A percentile compares a stretch with the other conserved stretches of the same genome.
phyloP scores from a whole-genome alignment of 2,113 vertebrate species.

The Phasianus colchicus region DNA sequence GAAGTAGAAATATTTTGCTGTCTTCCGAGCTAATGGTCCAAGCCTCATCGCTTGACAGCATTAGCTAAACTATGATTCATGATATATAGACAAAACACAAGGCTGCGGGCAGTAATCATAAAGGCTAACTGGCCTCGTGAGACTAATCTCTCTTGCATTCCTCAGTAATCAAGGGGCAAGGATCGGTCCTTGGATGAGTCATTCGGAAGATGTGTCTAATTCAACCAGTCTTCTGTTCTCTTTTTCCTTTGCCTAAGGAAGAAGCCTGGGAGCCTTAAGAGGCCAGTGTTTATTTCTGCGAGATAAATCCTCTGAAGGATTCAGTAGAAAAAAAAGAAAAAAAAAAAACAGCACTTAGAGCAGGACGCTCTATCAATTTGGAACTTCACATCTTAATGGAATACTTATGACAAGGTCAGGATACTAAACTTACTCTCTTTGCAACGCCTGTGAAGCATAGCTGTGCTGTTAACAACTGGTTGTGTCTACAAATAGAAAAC shows the following conservation, averaged over 20 bases:
- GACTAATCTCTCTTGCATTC: slow-evolving; percentile 34
- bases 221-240: neutral
- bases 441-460: neutral
- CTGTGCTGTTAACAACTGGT: neutral
- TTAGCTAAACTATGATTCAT: neutral
- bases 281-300: neutral
- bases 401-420: neutral
- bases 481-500: neutral
- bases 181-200: slow-evolving; percentile 16
- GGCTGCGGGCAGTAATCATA: slow-evolving; percentile 31
- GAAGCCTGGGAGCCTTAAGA: neutral
- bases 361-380: neutral
- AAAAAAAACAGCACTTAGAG: rapidly evolving
- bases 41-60: slow-evolving; percentile 22
- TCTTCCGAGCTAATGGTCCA: slow-evolving; percentile 36
- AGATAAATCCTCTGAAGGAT: neutral
- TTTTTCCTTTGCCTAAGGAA: neutral
- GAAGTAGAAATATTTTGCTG: neutral
- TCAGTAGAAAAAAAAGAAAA: neutral
- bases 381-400: neutral
- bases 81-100: slow-evolving; percentile 12
- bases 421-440: neutral
- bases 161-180: neutral
- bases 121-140: slow-evolving; percentile 32
- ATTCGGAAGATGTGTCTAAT: neutral